Conservation (phyloP, 2,888 invertebrate genomes). For the Helobdella robusta region DNA sequence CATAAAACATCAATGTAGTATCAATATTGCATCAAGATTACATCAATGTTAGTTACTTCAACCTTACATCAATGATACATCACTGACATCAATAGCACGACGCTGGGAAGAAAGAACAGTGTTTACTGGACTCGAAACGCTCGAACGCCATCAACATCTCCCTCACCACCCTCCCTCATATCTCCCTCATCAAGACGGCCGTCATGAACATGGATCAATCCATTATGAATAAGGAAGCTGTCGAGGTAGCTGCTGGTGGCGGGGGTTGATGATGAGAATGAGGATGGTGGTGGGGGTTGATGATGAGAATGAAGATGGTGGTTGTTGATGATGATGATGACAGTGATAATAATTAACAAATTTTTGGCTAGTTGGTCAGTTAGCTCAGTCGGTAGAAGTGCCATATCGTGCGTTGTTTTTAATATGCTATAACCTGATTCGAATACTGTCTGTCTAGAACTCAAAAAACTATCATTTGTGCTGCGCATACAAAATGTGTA, state of each 20-base stretch:
- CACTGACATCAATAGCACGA: conserved; percentile 32
- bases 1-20: too few species aligned
- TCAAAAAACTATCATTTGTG: too few species aligned
- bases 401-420: too few species aligned
- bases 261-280: background rate
- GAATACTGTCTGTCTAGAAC: too few species aligned
- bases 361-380: too few species aligned
- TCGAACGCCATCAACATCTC: conserved; percentile 99
- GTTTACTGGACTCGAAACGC: conserved; percentile 87
- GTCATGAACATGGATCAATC: conserved; percentile 94
- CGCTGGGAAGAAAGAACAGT: conserved; percentile 67
- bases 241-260: conserved; percentile 59
- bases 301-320: background rate
- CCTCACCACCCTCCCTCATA: conserved; percentile 96
- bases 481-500: too few species aligned
- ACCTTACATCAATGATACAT: too few species aligned
- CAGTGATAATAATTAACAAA: background rate
- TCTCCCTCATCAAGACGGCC: conserved; percentile 91
- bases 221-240: conserved; percentile 92
- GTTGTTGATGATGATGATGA: background rate
- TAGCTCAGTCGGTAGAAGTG: too few species aligned
- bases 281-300: background rate
- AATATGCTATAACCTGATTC: too few species aligned
- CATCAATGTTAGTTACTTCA: too few species aligned
- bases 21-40: too few species aligned